These are phyloP conservation scores for Cyprinodon brontotheroides DNA, from an alignment of 2,113 vertebrate genomes.

Conservation along the genomic window DNA sequence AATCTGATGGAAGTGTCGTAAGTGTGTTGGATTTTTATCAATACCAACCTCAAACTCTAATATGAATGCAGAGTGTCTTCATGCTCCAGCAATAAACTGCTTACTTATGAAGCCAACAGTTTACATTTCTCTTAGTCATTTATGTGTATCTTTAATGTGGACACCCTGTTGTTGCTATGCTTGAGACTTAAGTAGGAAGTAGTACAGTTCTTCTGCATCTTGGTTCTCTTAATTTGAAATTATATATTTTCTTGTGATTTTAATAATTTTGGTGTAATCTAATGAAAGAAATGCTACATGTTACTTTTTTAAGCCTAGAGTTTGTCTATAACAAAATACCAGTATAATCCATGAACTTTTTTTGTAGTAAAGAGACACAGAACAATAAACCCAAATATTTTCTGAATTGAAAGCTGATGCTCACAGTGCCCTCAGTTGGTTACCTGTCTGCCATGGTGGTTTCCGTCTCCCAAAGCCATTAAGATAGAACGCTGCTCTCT, in stretches of 20 bases:
- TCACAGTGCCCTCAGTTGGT: slow-evolving; percentile 63
- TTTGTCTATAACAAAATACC: background rate
- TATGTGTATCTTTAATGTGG: too few relatives aligned
- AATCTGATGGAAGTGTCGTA: too few relatives aligned
- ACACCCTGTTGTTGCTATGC: background rate
- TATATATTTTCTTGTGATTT: background rate
- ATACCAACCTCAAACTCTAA: too few relatives aligned
- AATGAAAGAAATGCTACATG: slow-evolving; percentile 26
- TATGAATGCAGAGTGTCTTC: background rate
- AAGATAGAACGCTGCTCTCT: slow-evolving; percentile 91
- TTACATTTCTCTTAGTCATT: background rate
- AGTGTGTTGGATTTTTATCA: too few relatives aligned
- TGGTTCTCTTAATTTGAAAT: background rate
- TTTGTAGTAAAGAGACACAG: slow-evolving; percentile 22
- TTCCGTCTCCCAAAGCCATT: slow-evolving; percentile 85
- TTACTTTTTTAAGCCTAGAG: background rate
- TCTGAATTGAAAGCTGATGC: background rate
- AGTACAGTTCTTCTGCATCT: background rate
- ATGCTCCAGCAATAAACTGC: background rate
- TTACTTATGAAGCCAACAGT: background rate
- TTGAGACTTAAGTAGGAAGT: background rate
- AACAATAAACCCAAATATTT: background rate
- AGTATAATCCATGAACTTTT: slow-evolving; percentile 34
- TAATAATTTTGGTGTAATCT: background rate
- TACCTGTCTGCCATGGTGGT: slow-evolving; percentile 85